Conservation (phyloP, 2,888 invertebrate genomes). For the Choristoneura rosaceana region DNA sequence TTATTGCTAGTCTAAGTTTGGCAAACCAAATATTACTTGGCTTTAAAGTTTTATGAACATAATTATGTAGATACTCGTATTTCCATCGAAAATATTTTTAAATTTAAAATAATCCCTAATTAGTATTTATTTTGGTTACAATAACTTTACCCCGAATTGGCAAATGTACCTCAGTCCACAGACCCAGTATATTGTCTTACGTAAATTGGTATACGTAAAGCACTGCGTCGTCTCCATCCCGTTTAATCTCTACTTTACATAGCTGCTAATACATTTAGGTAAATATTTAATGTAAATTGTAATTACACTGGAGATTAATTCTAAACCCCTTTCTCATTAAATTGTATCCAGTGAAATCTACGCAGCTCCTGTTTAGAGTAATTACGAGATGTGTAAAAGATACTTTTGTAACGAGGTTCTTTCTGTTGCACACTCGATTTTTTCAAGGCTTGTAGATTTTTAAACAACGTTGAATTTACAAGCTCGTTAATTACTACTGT, state of each 20-base stretch:
- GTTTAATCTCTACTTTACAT: constrained; percentile 20
- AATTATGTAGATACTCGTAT: too few relatives aligned
- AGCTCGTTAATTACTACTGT: too few relatives aligned
- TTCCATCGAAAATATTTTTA: neutral
- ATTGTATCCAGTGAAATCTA: constrained; percentile 8
- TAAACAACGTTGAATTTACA: too few relatives aligned
- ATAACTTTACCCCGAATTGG: neutral
- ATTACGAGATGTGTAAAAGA: constrained; percentile 20
- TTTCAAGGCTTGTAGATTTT: neutral
- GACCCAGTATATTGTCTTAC: constrained; percentile 1
- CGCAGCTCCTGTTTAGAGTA: neutral
- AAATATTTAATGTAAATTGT: constrained; percentile 40
- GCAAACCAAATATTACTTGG: too few relatives aligned
- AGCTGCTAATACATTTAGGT: constrained; percentile 36
- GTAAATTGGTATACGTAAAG: constrained; percentile 2
- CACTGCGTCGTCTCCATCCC: constrained; percentile 5
- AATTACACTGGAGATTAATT: constrained; percentile 32
- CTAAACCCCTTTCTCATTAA: constrained; percentile 31
- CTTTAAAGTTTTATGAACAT: too few relatives aligned
- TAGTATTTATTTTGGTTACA: neutral
- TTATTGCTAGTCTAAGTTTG: too few relatives aligned
- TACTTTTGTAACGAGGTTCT: constrained; percentile 9
- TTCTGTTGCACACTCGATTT: neutral
- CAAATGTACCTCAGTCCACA: neutral
- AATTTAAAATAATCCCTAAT: too few relatives aligned